These are phyloP conservation scores for Eriocheir sinensis DNA, from an alignment of 1,140 invertebrate species.

Conservation along the genomic window DNA sequence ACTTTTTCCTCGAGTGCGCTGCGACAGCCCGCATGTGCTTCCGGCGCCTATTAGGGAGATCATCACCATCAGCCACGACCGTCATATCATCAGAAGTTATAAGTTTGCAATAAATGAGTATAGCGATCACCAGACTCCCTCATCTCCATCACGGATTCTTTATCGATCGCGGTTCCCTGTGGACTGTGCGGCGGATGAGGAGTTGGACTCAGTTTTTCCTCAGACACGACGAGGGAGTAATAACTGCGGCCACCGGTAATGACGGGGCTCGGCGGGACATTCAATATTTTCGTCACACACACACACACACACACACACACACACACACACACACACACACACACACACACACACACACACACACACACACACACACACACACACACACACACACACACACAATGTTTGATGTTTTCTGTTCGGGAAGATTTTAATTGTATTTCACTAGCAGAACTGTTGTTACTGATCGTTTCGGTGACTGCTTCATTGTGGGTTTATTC, in stretches of 20 bases:
- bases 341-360: constrained; percentile 19
- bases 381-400: neutral
- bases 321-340: constrained; percentile 47
- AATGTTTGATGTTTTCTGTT: constrained; percentile 37
- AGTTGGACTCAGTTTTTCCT: neutral
- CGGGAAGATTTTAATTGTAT: constrained; percentile 58
- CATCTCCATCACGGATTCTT: constrained; percentile 52
- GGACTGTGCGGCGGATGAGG: neutral
- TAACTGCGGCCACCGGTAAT: constrained; percentile 44
- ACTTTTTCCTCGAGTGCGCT: constrained; percentile 27
- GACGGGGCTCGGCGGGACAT: constrained; percentile 1
- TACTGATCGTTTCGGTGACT: constrained; percentile 52
- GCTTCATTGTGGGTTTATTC: constrained; percentile 46
- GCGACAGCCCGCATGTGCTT: constrained; percentile 52
- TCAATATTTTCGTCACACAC: constrained; percentile 52
- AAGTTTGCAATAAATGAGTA: constrained; percentile 56
- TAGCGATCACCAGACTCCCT: constrained; percentile 32
- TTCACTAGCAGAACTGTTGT: constrained; percentile 46
- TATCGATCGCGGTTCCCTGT: constrained; percentile 52
- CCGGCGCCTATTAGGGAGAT: constrained; percentile 62
- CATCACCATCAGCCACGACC: constrained; percentile 57
- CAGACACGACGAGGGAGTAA: neutral
- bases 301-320: constrained; percentile 48
- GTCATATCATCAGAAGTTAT: constrained; percentile 65
- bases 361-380: neutral